A percentile compares a stretch with the other conserved stretches of the same genome.
phyloP scores from a whole-genome alignment of 2,888 invertebrate species.

The Lepidonotus clava region DNA sequence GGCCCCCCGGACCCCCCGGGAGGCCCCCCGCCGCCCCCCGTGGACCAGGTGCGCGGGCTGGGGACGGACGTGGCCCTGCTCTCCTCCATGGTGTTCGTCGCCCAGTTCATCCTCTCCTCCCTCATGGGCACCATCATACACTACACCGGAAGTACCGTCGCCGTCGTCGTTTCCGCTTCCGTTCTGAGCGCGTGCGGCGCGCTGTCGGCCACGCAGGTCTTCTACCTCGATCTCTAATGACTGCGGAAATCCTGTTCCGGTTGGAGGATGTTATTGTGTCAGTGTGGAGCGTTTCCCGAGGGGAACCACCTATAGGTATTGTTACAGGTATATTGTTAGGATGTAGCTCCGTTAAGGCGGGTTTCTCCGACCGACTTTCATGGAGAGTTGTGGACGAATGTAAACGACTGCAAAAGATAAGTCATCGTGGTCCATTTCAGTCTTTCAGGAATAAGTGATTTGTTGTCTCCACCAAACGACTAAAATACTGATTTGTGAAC shows the following conservation, averaged over 20 bases:
- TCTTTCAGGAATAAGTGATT: no score
- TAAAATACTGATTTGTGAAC: no score
- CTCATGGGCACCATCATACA: slow-evolving; percentile 84
- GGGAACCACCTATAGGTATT: no score
- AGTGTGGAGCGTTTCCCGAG: no score
- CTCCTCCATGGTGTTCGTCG: slow-evolving; percentile 96
- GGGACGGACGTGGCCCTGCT: slow-evolving; percentile 97
- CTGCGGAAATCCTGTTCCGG: neutral
- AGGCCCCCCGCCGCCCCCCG: slow-evolving; percentile 37
- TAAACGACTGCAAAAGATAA: no score
- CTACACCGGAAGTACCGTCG: slow-evolving; percentile 90
- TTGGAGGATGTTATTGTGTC: no score
- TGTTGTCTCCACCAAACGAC: no score
- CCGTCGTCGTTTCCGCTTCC: slow-evolving; percentile 92
- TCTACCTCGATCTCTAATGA: slow-evolving; percentile 90
- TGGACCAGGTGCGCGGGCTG: slow-evolving; percentile 88
- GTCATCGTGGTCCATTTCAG: no score
- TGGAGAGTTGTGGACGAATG: no score
- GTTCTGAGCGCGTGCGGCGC: slow-evolving; percentile 92
- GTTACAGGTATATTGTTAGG: no score
- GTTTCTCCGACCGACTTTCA: no score
- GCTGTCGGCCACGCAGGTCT: slow-evolving; percentile 90
- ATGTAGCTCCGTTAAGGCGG: no score
- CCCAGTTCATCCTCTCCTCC: slow-evolving; percentile 93
- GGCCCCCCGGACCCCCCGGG: neutral